Conservation (phyloP, 2,888 invertebrate genomes). For the Himalopsyche japonica region DNA sequence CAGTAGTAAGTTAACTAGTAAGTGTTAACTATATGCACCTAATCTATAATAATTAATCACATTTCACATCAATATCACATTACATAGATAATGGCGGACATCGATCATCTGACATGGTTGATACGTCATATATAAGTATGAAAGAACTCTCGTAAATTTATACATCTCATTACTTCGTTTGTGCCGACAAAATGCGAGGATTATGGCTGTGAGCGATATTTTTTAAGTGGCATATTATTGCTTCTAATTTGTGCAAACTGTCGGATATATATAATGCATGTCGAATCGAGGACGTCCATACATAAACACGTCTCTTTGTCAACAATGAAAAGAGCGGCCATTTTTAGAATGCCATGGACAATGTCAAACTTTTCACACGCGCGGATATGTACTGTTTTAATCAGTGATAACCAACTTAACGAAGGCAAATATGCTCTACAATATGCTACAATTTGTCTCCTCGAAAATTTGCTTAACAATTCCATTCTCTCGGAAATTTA, state of each 20-base stretch:
- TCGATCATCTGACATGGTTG: not conserved
- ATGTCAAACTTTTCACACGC: not conserved
- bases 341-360: not conserved
- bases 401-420: not conserved
- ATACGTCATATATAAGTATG: not conserved
- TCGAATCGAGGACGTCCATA: not conserved
- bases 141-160: not conserved
- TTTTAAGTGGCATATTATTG: too few relatives aligned
- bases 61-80: not conserved
- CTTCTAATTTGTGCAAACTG: too few relatives aligned
- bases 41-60: too few relatives aligned
- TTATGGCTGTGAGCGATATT: too few relatives aligned
- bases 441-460: too few relatives aligned
- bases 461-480: too few relatives aligned
- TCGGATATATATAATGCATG: conserved; percentile 5
- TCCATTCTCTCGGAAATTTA: too few relatives aligned
- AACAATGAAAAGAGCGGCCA: not conserved
- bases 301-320: not conserved
- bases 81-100: not conserved
- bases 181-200: not conserved
- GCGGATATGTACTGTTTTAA: not conserved
- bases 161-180: not conserved
- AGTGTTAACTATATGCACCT: too few relatives aligned
- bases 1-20: too few relatives aligned
- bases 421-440: not conserved